These are phyloP conservation scores for Erannis defoliaria DNA, from an alignment of 2,888 invertebrate genomes.

Conservation along the genomic window DNA sequence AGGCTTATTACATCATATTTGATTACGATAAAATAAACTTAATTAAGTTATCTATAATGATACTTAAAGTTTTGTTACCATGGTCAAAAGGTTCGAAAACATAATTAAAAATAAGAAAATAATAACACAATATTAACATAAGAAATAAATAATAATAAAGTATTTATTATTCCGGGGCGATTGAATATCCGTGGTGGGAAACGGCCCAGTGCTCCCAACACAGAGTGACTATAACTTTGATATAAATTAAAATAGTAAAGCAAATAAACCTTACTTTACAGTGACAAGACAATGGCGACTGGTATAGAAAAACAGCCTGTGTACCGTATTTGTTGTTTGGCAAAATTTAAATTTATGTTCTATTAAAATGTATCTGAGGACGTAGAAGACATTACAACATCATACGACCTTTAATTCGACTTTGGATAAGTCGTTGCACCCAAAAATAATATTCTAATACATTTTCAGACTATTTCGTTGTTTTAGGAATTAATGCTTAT, in stretches of 20 bases:
- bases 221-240: neutral
- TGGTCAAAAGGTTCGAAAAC: too few relatives aligned
- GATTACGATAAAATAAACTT: neutral
- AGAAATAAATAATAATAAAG: too few relatives aligned
- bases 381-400: neutral
- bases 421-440: constrained; percentile 10
- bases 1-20: too few relatives aligned
- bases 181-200: too few relatives aligned
- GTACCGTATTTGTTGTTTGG: constrained; percentile 21
- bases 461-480: neutral
- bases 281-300: constrained; percentile 77
- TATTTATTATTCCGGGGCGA: too few relatives aligned
- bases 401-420: constrained; percentile 11
- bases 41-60: neutral
- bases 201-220: too few relatives aligned
- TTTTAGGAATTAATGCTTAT: neutral
- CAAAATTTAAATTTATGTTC: neutral
- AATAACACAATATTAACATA: too few relatives aligned
- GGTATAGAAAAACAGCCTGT: constrained; percentile 51
- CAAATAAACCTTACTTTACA: constrained; percentile 47
- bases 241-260: neutral
- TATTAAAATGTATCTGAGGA: constrained; percentile 1
- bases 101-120: too few relatives aligned
- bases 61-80: neutral
- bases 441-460: neutral